A percentile compares a stretch with the other conserved stretches of the same genome.
phyloP scores from a whole-genome alignment of 1,140 invertebrate genomes.

The Teleogryllus occipitalis region DNA sequence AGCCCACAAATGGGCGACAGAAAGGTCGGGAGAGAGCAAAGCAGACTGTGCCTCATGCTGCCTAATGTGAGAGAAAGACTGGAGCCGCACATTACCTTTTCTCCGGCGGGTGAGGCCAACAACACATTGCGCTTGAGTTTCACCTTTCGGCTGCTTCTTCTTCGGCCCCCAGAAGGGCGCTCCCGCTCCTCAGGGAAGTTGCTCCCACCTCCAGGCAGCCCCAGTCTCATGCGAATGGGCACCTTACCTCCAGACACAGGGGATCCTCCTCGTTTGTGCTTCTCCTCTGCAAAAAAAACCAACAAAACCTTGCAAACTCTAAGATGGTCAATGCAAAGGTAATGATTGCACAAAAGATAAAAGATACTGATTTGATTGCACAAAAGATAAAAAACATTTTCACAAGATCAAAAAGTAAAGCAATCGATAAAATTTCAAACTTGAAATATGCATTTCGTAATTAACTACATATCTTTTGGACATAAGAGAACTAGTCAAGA shows the following conservation, averaged over 20 bases:
- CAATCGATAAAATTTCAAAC: no score
- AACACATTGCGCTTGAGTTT: conserved; percentile 14
- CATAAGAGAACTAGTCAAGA: no score
- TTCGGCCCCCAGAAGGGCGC: no score
- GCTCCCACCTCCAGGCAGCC: background rate
- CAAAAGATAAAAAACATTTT: no score
- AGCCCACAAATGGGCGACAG: background rate
- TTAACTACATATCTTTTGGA: no score
- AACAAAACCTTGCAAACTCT: background rate
- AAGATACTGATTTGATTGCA: no score
- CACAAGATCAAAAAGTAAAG: no score
- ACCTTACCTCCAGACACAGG: background rate
- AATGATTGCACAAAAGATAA: no score
- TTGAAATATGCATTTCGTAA: no score
- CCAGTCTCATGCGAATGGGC: conserved; percentile 10
- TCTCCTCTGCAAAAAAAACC: background rate
- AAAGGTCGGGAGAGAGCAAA: background rate
- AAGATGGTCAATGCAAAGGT: no score
- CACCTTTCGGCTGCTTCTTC: conserved; percentile 14
- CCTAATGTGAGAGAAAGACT: background rate
- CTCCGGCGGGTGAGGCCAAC: conserved; percentile 3
- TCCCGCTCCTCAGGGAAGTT: background rate
- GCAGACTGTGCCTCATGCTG: conserved; percentile 2
- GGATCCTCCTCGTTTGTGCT: background rate
- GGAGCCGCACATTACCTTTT: conserved; percentile 16